Percentiles rank a stretch among this genome's conserved stretches.
phyloP scores from a whole-genome alignment of 2,797 vertebrate genomes.

The Arrhamphus sclerolepis region DNA sequence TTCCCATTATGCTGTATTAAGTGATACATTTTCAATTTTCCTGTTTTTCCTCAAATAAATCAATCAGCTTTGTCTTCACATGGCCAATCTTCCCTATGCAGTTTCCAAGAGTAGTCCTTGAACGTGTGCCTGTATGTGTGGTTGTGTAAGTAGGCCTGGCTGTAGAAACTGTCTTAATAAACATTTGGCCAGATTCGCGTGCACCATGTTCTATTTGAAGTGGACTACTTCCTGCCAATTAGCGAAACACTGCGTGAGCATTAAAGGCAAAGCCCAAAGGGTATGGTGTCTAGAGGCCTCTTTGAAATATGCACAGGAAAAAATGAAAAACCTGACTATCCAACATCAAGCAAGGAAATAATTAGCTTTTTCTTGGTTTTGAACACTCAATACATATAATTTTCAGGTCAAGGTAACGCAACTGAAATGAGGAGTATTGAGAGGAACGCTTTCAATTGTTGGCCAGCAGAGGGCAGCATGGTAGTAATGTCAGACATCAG shows the following conservation, averaged over 20 bases:
- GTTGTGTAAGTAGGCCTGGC: slow-evolving; percentile 28
- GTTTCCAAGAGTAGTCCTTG: slow-evolving; percentile 15
- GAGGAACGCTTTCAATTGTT: not conserved
- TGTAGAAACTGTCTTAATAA: slow-evolving; percentile 57
- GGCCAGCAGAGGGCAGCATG: slow-evolving; percentile 64
- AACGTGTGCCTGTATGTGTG: slow-evolving; percentile 13
- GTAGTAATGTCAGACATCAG: not conserved
- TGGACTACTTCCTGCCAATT: slow-evolving; percentile 81
- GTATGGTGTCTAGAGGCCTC: slow-evolving; percentile 73
- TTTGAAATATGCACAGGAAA: slow-evolving; percentile 79
- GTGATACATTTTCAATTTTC: no score
- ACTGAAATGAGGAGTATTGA: slow-evolving; percentile 10
- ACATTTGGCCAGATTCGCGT: slow-evolving; percentile 73
- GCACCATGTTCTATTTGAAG: slow-evolving; percentile 73
- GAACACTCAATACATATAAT: slow-evolving; percentile 56
- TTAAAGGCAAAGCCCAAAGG: slow-evolving; percentile 79
- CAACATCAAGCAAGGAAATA: slow-evolving; percentile 77
- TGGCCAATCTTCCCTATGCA: not conserved
- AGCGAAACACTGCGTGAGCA: slow-evolving; percentile 77
- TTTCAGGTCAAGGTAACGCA: slow-evolving; percentile 76
- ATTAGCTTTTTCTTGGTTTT: slow-evolving; percentile 74
- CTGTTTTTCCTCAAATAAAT: not conserved
- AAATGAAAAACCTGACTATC: slow-evolving; percentile 71
- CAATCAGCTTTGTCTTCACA: slow-evolving; percentile 17
- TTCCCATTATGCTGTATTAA: no score